phyloP scores from a whole-genome alignment of 2,888 invertebrate genomes.

The Lycophotia porphyrea region DNA sequence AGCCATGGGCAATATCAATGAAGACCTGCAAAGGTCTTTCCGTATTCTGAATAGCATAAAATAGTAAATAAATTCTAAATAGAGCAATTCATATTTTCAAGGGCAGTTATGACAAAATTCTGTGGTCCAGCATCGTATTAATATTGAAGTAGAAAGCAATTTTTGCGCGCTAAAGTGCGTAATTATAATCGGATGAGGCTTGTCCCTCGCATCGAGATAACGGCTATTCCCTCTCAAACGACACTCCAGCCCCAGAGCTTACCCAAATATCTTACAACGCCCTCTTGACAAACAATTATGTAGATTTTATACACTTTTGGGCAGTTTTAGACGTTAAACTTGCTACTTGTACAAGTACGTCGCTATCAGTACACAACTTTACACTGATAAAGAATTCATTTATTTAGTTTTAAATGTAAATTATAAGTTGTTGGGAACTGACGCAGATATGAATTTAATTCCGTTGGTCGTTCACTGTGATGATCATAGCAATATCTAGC shows the following conservation, averaged over 20 bases:
- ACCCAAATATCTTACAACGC: conserved; percentile 62
- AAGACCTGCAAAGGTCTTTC: neutral
- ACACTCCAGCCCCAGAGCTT: conserved; percentile 54
- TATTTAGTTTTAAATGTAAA: conserved; percentile 49
- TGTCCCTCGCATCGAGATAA: conserved; percentile 59
- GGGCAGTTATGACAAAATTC: neutral
- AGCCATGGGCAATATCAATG: no score
- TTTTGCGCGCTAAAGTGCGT: conserved; percentile 51
- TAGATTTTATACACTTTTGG: conserved; percentile 67
- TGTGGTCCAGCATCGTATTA: conserved; percentile 18
- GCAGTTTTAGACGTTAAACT: conserved; percentile 56
- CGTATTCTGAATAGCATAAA: neutral
- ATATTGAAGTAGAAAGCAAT: conserved; percentile 48
- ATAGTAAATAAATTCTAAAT: neutral
- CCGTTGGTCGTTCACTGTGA: neutral
- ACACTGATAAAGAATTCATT: conserved; percentile 59
- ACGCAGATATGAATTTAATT: conserved; percentile 18
- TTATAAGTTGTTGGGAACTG: conserved; percentile 6
- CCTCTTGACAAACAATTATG: conserved; percentile 69
- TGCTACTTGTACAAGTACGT: conserved; percentile 53
- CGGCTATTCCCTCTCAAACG: conserved; percentile 50
- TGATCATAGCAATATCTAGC: neutral
- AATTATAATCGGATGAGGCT: conserved; percentile 62
- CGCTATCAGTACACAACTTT: conserved; percentile 46
- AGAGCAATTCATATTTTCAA: conserved; percentile 6